These are phyloP conservation scores for Xenopus petersii DNA, from an alignment of 2,797 vertebrate species.

Conservation along the genomic window DNA sequence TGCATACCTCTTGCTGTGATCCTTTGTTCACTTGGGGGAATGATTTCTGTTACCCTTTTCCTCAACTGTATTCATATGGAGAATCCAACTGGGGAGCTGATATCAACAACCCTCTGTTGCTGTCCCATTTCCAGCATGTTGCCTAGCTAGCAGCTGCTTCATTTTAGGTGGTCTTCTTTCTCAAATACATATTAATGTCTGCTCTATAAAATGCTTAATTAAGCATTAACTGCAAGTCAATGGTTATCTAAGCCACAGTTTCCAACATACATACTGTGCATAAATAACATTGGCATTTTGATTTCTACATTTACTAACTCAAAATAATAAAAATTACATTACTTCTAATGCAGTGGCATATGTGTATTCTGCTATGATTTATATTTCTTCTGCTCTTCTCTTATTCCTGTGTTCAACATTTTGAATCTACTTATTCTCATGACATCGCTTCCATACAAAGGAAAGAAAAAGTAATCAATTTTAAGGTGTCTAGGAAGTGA, in stretches of 20 bases:
- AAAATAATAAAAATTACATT: too few relatives aligned
- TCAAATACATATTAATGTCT: neutral
- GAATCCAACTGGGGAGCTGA: constrained; percentile 50
- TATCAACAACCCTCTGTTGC: constrained; percentile 31
- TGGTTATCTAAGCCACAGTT: constrained; percentile 2
- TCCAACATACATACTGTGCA: too few relatives aligned
- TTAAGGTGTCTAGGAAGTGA: too few relatives aligned
- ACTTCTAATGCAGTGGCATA: too few relatives aligned
- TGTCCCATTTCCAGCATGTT: constrained; percentile 45
- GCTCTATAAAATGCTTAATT: accelerated
- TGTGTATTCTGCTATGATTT: too few relatives aligned
- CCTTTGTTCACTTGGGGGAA: neutral
- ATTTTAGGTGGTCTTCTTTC: constrained; percentile 27
- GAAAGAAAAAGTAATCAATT: too few relatives aligned
- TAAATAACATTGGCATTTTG: too few relatives aligned
- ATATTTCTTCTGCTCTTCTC: too few relatives aligned
- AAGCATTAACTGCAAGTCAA: neutral
- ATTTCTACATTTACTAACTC: too few relatives aligned
- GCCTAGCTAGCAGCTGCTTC: constrained; percentile 39
- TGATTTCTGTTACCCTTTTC: neutral
- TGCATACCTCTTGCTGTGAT: neutral
- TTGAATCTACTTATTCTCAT: too few relatives aligned
- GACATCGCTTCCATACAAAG: too few relatives aligned
- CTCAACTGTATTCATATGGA: neutral
- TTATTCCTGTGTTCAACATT: too few relatives aligned